These are phyloP conservation scores for Xestoiulus laeticollis DNA, from an alignment of 2,888 invertebrate species.

Conservation along the genomic window DNA sequence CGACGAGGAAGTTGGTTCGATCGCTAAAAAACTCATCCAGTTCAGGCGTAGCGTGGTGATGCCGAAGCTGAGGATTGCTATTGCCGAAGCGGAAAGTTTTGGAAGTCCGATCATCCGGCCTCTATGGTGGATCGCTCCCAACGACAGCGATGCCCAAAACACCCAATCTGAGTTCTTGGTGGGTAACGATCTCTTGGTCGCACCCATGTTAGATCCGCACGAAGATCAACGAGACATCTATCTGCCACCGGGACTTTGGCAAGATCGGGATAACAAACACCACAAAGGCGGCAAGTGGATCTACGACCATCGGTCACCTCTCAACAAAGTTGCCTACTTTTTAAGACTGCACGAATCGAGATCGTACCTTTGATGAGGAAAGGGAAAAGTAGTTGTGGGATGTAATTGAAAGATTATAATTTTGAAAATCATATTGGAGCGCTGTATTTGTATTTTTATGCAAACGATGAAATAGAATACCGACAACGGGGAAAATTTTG, in stretches of 20 bases:
- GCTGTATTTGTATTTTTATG: no score
- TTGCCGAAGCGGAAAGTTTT: conserved; percentile 79
- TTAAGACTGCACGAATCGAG: conserved; percentile 53
- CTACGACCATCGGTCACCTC: conserved; percentile 73
- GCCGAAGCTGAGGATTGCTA: conserved; percentile 78
- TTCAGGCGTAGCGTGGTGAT: conserved; percentile 73
- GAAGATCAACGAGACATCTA: conserved; percentile 80
- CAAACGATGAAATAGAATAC: no score
- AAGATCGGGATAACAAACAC: conserved; percentile 77
- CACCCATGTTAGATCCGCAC: conserved; percentile 80
- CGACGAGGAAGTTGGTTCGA: conserved; percentile 70
- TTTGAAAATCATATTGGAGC: not conserved
- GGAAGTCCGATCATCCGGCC: conserved; percentile 87
- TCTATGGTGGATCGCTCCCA: conserved; percentile 87
- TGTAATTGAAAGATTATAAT: not conserved
- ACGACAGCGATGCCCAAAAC: conserved; percentile 78
- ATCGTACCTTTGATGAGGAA: not conserved
- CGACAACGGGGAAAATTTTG: no score
- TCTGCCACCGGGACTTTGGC: conserved; percentile 91
- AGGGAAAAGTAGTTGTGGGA: not conserved
- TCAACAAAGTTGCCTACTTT: conserved; percentile 59
- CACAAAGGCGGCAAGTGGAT: conserved; percentile 91
- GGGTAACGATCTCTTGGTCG: conserved; percentile 89
- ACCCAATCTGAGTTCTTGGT: conserved; percentile 88
- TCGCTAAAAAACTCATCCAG: conserved; percentile 66